phyloP scores from a whole-genome alignment of 2,797 vertebrate genomes.

The Gallinago stenura region DNA sequence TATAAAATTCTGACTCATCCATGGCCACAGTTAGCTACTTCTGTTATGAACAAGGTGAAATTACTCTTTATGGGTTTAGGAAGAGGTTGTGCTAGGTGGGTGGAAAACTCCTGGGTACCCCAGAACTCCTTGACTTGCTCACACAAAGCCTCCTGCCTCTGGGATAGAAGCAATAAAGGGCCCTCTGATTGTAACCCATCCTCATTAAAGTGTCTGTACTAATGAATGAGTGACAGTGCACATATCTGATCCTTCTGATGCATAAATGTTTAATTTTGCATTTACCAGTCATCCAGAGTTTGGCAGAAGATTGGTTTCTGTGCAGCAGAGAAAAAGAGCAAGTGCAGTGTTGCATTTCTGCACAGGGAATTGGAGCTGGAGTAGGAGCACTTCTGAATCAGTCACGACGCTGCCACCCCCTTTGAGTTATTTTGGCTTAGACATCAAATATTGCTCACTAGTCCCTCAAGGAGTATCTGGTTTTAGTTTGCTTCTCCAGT shows the following conservation, averaged over 20 bases:
- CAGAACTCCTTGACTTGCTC: not conserved
- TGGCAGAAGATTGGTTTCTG: not conserved
- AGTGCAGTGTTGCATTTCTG: slow-evolving; percentile 5
- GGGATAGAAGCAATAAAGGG: not conserved
- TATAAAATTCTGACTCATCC: not conserved
- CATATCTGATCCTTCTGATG: not conserved
- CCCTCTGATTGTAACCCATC: not conserved
- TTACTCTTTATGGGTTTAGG: not conserved
- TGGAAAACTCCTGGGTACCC: not conserved
- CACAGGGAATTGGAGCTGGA: not conserved
- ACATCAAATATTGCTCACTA: not conserved
- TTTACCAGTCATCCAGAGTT: not conserved
- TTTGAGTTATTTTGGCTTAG: slow-evolving; percentile 12
- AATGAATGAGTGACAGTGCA: not conserved
- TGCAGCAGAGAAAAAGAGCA: not conserved
- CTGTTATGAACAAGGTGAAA: not conserved
- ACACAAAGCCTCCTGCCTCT: not conserved
- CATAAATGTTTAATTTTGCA: slow-evolving; percentile 47
- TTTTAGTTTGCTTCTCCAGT: not conserved
- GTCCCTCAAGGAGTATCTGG: slow-evolving; percentile 22
- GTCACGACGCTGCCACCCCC: not conserved
- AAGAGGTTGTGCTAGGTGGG: not conserved
- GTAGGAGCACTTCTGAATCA: not conserved
- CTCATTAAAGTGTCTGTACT: not conserved
- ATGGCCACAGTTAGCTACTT: not conserved